Evolutionary conservation across 2,888 invertebrate genomes (phyloP).

Genomic region (Harpagoxenus sublaevis): DNA sequence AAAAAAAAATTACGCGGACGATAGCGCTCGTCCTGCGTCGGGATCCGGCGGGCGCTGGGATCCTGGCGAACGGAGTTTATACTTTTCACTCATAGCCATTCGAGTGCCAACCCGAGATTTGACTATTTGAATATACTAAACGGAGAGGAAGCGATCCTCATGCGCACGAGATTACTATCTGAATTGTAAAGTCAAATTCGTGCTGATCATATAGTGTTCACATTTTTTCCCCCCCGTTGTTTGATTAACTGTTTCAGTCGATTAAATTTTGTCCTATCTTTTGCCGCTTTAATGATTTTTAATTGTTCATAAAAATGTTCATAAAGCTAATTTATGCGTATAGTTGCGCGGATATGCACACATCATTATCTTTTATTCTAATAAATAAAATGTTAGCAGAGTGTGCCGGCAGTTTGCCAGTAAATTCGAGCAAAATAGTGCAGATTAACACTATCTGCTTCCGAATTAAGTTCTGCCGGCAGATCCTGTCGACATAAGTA

Average conservation of each 20-base stretch:
- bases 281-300: not conserved
- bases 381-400: not conserved
- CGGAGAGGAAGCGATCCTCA: not conserved
- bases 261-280: slow-evolving; percentile 1
- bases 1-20: slow-evolving; percentile 50
- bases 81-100: slow-evolving; percentile 38
- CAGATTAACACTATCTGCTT: too few species aligned
- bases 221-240: not conserved
- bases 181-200: slow-evolving; percentile 1
- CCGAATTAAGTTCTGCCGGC: not conserved
- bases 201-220: not conserved
- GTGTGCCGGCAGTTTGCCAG: not conserved
- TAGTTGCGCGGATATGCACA: not conserved
- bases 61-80: slow-evolving; percentile 37
- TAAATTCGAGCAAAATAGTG: not conserved
- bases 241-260: not conserved
- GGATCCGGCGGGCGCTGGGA: not conserved
- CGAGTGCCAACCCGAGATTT: slow-evolving; percentile 49
- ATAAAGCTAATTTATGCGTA: not conserved
- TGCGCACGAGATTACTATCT: not conserved
- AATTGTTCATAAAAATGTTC: not conserved
- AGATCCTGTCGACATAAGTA: not conserved
- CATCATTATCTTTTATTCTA: not conserved
- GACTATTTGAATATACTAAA: slow-evolving; percentile 29
- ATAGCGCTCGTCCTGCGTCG: slow-evolving; percentile 49